phyloP scores from a whole-genome alignment of 1,140 invertebrate genomes.

The Phymastichus coffea region DNA sequence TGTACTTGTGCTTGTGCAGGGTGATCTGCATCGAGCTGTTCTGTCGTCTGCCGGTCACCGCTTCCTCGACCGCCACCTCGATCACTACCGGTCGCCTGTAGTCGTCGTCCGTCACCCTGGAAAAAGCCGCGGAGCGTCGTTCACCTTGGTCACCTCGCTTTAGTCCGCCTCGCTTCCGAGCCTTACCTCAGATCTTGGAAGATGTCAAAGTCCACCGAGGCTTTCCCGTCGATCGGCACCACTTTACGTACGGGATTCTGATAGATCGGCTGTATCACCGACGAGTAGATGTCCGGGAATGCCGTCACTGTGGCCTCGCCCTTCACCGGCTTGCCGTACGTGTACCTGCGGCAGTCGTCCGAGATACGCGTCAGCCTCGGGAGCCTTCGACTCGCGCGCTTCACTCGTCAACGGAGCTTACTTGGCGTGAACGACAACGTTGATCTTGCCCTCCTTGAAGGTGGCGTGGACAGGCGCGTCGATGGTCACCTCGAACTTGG shows the following conservation, averaged over 20 bases:
- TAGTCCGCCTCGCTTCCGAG: too few relatives aligned
- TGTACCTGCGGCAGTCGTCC: constrained; percentile 65
- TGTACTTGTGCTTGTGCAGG: constrained; percentile 79
- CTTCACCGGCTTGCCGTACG: constrained; percentile 79
- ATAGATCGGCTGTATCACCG: constrained; percentile 77
- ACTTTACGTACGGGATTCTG: constrained; percentile 76
- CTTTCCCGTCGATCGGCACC: constrained; percentile 75
- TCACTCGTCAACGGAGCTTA: constrained; percentile 54
- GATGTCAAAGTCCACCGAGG: constrained; percentile 75
- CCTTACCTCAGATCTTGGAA: constrained; percentile 64
- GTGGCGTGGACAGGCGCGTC: constrained; percentile 78
- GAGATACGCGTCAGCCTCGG: background rate
- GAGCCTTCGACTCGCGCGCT: background rate
- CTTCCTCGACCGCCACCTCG: constrained; percentile 79
- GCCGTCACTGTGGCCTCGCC: constrained; percentile 76
- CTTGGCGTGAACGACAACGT: constrained; percentile 80
- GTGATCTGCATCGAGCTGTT: constrained; percentile 74
- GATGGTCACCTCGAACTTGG: constrained; percentile 87
- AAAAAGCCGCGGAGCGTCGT: too few relatives aligned
- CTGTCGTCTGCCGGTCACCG: constrained; percentile 75
- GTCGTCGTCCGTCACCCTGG: constrained; percentile 61
- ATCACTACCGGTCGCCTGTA: constrained; percentile 74
- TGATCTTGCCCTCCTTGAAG: constrained; percentile 75
- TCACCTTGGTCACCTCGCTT: too few relatives aligned
- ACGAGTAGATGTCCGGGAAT: constrained; percentile 75